Percentiles rank a stretch among this genome's conserved stretches.
Conservation (phyloP, 2,797 vertebrate species). For the Arnoldichthys spilopterus region DNA sequence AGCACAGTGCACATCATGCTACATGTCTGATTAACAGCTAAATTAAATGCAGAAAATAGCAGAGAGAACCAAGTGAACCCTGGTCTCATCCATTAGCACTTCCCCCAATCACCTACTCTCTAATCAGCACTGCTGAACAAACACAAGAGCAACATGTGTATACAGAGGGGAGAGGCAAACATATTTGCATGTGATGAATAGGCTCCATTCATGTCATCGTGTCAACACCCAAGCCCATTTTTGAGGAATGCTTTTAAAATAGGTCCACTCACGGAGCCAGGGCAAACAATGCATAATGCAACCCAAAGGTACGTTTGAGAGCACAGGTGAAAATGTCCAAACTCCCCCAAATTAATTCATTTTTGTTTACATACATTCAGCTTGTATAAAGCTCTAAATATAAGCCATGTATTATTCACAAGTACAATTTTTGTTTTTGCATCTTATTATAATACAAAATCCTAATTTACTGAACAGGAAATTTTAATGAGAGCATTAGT, state of each 20-base stretch:
- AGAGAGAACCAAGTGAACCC: conserved; percentile 21
- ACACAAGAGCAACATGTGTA: conserved; percentile 60
- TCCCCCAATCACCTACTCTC: conserved; percentile 53
- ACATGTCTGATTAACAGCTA: conserved; percentile 30
- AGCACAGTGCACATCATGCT: background rate
- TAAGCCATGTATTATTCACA: too few species aligned
- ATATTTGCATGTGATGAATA: conserved; percentile 66
- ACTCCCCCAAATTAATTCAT: too few species aligned
- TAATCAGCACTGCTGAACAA: conserved; percentile 59
- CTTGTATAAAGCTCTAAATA: too few species aligned
- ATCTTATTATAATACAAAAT: too few species aligned
- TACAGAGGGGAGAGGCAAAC: conserved; percentile 51
- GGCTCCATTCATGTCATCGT: conserved; percentile 55
- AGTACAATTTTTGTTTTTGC: too few species aligned
- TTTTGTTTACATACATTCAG: too few species aligned
- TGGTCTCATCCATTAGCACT: conserved; percentile 48
- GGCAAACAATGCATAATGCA: conserved; percentile 38
- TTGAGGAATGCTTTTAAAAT: conserved; percentile 53
- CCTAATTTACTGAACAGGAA: too few species aligned
- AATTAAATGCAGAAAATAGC: conserved; percentile 13
- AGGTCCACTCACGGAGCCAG: conserved; percentile 37
- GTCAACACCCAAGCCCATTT: conserved; percentile 54
- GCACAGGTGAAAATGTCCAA: conserved; percentile 17
- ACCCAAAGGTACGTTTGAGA: background rate
- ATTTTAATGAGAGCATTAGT: too few species aligned